Base-by-base conservation (phyloP, 2,113 vertebrate genomes). In the Coreoperca whiteheadi region DNA sequence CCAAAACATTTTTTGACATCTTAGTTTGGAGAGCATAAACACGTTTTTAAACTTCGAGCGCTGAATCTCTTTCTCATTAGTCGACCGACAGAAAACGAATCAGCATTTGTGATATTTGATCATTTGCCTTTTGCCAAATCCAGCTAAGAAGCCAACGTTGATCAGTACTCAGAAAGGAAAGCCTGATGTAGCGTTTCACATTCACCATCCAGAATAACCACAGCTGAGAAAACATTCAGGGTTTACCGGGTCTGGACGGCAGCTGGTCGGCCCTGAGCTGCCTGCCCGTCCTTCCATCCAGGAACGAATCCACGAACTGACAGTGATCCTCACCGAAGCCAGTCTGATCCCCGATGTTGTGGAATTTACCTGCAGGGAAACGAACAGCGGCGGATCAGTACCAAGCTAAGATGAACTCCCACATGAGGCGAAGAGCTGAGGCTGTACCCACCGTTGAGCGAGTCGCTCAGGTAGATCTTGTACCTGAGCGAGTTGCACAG, bases 261-360 rank as follows among this genome's bases (percentile, higher is more conserved):
- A 98, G 95, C 78, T 97, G 96, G 68, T 98, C 96, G 60, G 96
- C 91, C 51, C 68, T 85, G 30, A 96, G 88, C 71, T 97, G 97
- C 65, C 94, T 93, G 60, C 98, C 98, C 0, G 98, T 99, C 72
- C 95, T 95, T 61, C 98, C 98, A 63, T 99, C 98, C 87, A 99
- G 94, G 92, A 98, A 99, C 0, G 97, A 99, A 68, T 99, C 98
- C n/a, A 99, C 98, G 50, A 99, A 99, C 87, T 99, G 98, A 88
- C 98, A 99, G 85, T 99, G 98, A 84, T 99, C 98, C 90, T 99
- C 98, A n/a, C 98, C 97, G 1, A 97, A 96, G 43, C 98, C 98
- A 3, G 97, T 96, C 95, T 98, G 97, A 91, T 99, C 97, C 9
- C 98, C 98, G 81, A 99, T 97, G 93, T 99, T 97, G 92, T 97